Evolutionary conservation across 35 echinoderm and acorn worm species (phyloP), one percentile per base, ranked within the genome.

Genomic region (Ophioderma brevispina): DNA sequence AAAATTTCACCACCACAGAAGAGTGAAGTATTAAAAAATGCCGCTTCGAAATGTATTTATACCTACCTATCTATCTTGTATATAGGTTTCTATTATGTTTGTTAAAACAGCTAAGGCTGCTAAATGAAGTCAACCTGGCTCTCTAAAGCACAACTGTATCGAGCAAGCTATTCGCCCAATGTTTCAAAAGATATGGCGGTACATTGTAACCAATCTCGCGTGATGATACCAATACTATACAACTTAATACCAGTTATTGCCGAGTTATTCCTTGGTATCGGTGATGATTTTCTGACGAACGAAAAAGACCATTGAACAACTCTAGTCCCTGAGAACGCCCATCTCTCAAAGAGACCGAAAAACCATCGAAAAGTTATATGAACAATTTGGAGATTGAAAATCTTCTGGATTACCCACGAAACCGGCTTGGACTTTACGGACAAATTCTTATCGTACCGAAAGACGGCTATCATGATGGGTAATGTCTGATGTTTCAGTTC

Each of bases 271-370:
- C 59, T 87, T 8, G 80, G 84, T 52, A 36, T 40, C 25, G 91
- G 91, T n/a, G 13, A 76, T 92, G 37, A 46, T 87, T 87, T 81
- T 38, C 25, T 92, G 21, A 80, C 82, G 5, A 33, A 85, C 21
- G 77, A 84, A 31, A 55, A 39, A 2, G 82, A 79, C 55, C 15
- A 86, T 0, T 81, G 86, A 39, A 37, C 40, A 13, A 32, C 86
- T 14, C 86, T 78, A 40, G 84, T 82, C 8, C 90, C 90, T 33
- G n/a, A 33, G 70, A 50, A 85, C 78, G 28, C 70, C 81, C 1
- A 70, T 55, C 49, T 82, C 78, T 3, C 84, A 50, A 36, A 78
- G 77, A 38, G 90, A 92, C 31, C 35, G 90, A 36, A 43, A 78
- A 23, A 55, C 39, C 21, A 82, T 84, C 38, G 90, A 92, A 78